phyloP scores from a whole-genome alignment of 2,113 vertebrate species.

The Elephantulus edwardii region DNA sequence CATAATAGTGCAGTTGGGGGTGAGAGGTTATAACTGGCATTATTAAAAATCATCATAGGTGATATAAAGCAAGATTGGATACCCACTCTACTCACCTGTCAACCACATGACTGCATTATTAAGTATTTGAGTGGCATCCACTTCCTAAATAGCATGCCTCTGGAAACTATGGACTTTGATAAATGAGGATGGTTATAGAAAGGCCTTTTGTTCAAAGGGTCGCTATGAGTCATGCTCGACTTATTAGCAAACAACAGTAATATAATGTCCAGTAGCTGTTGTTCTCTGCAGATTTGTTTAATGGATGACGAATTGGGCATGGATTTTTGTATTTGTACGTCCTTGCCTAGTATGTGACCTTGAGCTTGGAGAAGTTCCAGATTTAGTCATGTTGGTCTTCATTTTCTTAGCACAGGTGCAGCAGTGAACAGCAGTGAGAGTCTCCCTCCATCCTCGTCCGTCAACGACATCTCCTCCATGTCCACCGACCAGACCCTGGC shows the following conservation, averaged over 20 bases:
- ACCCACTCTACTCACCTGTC: not conserved
- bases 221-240: not conserved
- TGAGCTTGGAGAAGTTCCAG: slow-evolving; percentile 68
- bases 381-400: slow-evolving; percentile 95
- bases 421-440: slow-evolving; percentile 99
- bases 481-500: slow-evolving; percentile 99
- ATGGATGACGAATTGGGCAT: not conserved
- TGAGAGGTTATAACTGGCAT: too few species aligned
- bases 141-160: too few species aligned
- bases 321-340: rapidly evolving
- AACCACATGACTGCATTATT: not conserved
- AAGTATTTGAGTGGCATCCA: too few species aligned
- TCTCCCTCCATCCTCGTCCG: slow-evolving; percentile 98
- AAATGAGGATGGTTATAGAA: too few species aligned
- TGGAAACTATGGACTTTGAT: too few species aligned
- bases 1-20: not conserved
- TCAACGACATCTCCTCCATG: slow-evolving; percentile 99
- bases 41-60: not conserved
- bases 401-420: slow-evolving; percentile 99
- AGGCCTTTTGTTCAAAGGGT: not conserved
- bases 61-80: not conserved
- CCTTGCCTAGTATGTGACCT: not conserved
- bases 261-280: not conserved
- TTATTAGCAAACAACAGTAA: not conserved
- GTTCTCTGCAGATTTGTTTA: not conserved